These are phyloP conservation scores for Nasonia vitripennis DNA, from an alignment of 1,140 invertebrate species.

Conservation along the genomic window DNA sequence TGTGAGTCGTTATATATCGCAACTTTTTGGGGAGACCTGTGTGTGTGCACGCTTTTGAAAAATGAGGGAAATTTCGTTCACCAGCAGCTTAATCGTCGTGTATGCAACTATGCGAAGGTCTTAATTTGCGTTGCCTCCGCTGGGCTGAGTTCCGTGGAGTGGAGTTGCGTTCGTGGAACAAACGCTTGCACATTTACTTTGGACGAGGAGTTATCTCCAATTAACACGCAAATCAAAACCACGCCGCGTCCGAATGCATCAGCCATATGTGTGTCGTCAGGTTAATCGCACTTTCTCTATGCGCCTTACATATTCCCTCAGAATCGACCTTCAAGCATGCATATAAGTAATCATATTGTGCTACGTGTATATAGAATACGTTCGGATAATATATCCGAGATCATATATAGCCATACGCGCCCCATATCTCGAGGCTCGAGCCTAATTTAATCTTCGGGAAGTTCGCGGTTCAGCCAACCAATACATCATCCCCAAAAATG, in stretches of 20 bases:
- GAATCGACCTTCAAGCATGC: background rate
- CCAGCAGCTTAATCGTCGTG: background rate
- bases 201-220: background rate
- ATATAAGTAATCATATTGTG: background rate
- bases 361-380: background rate
- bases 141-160: no score
- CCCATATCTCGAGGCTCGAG: no score
- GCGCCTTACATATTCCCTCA: background rate
- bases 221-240: conserved; percentile 20
- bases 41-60: background rate
- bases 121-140: background rate
- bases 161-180: background rate
- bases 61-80: background rate
- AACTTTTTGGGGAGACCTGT: background rate
- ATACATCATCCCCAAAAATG: background rate
- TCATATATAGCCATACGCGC: no score
- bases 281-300: background rate
- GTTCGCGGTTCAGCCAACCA: background rate
- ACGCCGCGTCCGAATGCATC: background rate
- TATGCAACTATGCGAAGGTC: background rate
- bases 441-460: conserved; percentile 28
- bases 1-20: background rate
- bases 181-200: conserved; percentile 13
- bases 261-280: background rate
- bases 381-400: no score